Percentiles rank a stretch among this genome's conserved stretches.
These are phyloP conservation scores for Callithrix jacchus DNA, from an alignment of 2,113 vertebrate genomes.

Conservation along the genomic window DNA sequence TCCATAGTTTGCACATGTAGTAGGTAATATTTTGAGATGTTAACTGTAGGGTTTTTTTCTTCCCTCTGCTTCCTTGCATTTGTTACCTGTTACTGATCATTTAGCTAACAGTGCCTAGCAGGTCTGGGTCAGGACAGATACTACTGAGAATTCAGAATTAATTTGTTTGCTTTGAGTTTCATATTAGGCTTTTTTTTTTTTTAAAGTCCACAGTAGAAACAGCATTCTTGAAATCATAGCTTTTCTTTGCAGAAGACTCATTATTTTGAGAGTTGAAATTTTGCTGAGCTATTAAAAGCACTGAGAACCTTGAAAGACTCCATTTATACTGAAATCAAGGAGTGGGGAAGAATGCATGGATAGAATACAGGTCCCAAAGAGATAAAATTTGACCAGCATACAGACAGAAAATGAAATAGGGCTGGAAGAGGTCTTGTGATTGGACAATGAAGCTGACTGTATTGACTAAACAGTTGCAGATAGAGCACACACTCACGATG, in stretches of 20 bases:
- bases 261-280: not conserved
- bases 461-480: not conserved
- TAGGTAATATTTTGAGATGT: conserved; percentile 27
- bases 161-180: not conserved
- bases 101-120: not conserved
- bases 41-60: not conserved
- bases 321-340: not conserved
- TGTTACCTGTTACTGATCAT: not conserved
- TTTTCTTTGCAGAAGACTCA: not conserved
- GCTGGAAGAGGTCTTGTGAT: not conserved
- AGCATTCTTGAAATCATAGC: conserved; percentile 20
- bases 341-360: not conserved
- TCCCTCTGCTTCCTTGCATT: not conserved
- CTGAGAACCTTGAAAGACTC: not conserved
- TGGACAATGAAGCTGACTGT: not conserved
- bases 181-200: not conserved
- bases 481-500: not conserved
- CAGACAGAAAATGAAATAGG: not conserved
- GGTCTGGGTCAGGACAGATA: not conserved
- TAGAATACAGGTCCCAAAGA: not conserved
- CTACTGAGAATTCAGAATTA: not conserved
- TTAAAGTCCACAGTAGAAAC: not conserved
- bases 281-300: not conserved
- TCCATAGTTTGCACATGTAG: not conserved
- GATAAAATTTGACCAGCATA: not conserved